phyloP scores from a whole-genome alignment of 92 coral and sea anemone genomes.

The Muricea muricata region DNA sequence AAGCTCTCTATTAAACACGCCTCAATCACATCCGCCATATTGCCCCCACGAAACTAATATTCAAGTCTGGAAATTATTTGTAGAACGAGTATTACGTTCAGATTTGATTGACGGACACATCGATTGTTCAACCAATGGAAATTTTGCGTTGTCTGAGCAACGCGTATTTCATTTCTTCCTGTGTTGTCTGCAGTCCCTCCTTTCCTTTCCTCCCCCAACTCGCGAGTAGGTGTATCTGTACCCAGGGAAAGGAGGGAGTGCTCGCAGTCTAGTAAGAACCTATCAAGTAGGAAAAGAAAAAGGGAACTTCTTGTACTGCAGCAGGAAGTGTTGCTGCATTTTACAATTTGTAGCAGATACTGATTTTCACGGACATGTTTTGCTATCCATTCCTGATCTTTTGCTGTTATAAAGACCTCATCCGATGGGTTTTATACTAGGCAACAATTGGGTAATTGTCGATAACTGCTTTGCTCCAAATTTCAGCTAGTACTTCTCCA shows the following conservation, averaged over 20 bases:
- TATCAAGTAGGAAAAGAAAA: background rate
- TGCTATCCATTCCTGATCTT: background rate
- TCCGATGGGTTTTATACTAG: no score
- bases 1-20: no score
- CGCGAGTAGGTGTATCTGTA: no score
- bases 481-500: slow-evolving; percentile 3
- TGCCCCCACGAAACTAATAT: background rate
- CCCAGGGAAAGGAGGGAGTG: no score
- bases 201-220: no score
- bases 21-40: background rate
- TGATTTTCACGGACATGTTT: background rate
- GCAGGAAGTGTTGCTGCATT: background rate
- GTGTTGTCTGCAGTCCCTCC: no score
- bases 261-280: background rate
- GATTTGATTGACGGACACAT: no score
- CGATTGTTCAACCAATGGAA: no score
- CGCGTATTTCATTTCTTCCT: no score
- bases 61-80: no score
- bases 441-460: background rate
- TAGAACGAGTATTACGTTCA: no score
- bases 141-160: no score
- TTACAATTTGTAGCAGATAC: slow-evolving; percentile 8
- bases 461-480: background rate
- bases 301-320: slow-evolving; percentile 1
- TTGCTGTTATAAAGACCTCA: background rate